Percentiles rank a stretch among this genome's conserved stretches.
Evolutionary conservation across 2,797 vertebrate species (phyloP).

Genomic region (Tachyglossus aculeatus): DNA sequence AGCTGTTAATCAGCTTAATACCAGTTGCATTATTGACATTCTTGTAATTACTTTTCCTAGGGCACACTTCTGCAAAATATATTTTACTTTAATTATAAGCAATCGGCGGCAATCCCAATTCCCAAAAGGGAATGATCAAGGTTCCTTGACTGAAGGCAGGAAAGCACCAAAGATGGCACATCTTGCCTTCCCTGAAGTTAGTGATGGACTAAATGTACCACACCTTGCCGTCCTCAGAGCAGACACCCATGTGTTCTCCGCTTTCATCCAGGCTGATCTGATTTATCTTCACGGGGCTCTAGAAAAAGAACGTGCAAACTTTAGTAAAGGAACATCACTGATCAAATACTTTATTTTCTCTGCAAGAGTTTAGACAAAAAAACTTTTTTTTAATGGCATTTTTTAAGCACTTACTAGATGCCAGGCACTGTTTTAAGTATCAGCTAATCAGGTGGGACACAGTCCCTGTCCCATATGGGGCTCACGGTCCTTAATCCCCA

Average conservation of each 20-base stretch:
- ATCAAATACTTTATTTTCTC: neutral
- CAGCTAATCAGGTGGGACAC: no score
- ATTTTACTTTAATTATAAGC: slow-evolving; percentile 75
- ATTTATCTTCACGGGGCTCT: slow-evolving; percentile 99
- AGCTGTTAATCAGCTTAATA: slow-evolving; percentile 83
- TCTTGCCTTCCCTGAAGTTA: slow-evolving; percentile 2
- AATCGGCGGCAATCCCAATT: slow-evolving; percentile 56
- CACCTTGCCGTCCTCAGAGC: slow-evolving; percentile 99
- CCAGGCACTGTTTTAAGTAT: no score
- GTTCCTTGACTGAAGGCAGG: slow-evolving; percentile 21
- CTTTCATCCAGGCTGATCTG: slow-evolving; percentile 98
- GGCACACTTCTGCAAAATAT: slow-evolving; percentile 73
- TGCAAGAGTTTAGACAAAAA: neutral
- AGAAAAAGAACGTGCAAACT: slow-evolving; percentile 43
- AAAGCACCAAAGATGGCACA: neutral
- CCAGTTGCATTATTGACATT: slow-evolving; percentile 78
- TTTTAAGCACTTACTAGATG: no score
- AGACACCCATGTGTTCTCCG: slow-evolving; percentile 95
- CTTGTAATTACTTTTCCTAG: slow-evolving; percentile 79
- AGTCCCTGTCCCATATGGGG: no score
- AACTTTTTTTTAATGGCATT: no score
- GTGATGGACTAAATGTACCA: neutral
- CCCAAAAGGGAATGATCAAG: slow-evolving; percentile 47
- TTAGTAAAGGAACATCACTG: neutral
- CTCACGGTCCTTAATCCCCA: no score